A percentile compares a stretch with the other conserved stretches of the same genome.
Evolutionary conservation across 2,888 invertebrate species (phyloP).

Genomic region (Tiliacea aurago): DNA sequence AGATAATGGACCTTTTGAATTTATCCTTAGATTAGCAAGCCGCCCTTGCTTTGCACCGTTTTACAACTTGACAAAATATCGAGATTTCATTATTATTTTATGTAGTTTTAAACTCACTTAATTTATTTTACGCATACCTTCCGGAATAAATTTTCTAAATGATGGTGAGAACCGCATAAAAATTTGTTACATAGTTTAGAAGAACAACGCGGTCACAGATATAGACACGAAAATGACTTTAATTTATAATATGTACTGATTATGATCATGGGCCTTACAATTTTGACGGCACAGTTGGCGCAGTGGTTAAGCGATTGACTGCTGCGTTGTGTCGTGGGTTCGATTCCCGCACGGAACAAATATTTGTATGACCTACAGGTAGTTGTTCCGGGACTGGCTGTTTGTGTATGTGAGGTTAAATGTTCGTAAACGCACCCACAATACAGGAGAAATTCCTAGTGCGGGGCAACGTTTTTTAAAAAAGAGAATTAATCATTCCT

Average conservation of each 20-base stretch:
- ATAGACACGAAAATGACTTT: not conserved
- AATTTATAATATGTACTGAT: not conserved
- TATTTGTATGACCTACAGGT: no score
- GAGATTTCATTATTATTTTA: not conserved
- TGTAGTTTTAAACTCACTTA: not conserved
- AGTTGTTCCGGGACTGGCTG: no score
- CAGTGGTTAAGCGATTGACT: no score
- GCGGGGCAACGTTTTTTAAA: no score
- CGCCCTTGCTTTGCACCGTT: not conserved
- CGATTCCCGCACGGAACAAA: no score
- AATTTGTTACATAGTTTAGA: no score
- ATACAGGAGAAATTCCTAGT: no score
- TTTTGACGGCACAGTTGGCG: no score
- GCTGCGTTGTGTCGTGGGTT: no score
- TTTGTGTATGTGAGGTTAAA: no score
- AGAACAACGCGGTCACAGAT: not conserved
- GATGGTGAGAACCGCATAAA: no score
- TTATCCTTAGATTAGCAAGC: not conserved
- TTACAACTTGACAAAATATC: not conserved
- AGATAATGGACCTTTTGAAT: not conserved
- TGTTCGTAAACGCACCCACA: no score
- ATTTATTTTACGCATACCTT: not conserved
- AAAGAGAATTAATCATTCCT: not conserved
- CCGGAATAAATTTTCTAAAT: not conserved
- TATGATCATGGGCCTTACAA: not conserved